Evolutionary conservation across 2,797 vertebrate species (phyloP).

Genomic region (Chaetodon trifasciatus): DNA sequence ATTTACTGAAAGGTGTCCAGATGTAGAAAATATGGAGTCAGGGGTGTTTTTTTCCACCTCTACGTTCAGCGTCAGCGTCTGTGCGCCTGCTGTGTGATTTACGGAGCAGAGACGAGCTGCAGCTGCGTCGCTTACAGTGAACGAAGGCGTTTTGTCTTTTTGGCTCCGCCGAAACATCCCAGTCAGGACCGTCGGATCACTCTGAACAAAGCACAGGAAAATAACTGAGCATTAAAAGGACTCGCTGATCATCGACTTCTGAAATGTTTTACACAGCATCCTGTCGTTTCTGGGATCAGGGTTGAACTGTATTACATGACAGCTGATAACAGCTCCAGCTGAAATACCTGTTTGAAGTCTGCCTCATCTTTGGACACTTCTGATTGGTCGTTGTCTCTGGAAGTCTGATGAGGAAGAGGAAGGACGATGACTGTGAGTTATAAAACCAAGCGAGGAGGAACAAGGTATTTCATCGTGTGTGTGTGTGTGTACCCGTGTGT

Average conservation of each 20-base stretch:
- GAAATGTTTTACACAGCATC: too few relatives aligned
- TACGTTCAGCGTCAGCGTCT: too few relatives aligned
- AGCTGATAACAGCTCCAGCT: not conserved
- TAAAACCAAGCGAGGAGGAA: not conserved
- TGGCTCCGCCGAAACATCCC: constrained; percentile 60
- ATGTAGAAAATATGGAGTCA: too few relatives aligned
- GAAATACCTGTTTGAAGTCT: constrained; percentile 69
- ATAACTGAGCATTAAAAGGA: too few relatives aligned
- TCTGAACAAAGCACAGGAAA: constrained; percentile 36
- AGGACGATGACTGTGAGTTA: not conserved
- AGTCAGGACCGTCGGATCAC: not conserved
- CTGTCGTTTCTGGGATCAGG: too few relatives aligned
- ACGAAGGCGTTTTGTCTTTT: constrained; percentile 51
- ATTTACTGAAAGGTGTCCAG: not conserved
- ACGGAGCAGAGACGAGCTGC: not conserved
- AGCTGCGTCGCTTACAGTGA: constrained; percentile 57
- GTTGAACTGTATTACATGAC: too few relatives aligned
- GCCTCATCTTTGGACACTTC: constrained; percentile 36
- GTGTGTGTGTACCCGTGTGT: constrained; percentile 32
- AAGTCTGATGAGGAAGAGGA: constrained; percentile 49
- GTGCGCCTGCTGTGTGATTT: too few relatives aligned
- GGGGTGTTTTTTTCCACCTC: too few relatives aligned
- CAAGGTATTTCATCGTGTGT: not conserved
- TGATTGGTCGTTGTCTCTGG: constrained; percentile 31
- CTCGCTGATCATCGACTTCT: too few relatives aligned